Conservation (phyloP, 2,888 invertebrate species). For the Agrotis exclamationis region DNA sequence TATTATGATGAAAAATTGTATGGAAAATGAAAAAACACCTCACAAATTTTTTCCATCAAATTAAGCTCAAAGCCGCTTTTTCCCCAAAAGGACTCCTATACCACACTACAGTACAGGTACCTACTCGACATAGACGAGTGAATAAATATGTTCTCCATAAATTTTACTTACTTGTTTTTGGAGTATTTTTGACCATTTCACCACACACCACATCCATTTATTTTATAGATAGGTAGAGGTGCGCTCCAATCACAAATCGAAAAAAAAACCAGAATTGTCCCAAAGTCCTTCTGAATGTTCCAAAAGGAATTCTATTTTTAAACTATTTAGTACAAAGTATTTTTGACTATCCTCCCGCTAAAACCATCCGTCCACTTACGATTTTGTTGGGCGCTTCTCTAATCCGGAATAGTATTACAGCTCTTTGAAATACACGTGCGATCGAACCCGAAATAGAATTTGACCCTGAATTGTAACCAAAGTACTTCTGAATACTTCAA, state of each 20-base stretch:
- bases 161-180: too few species aligned
- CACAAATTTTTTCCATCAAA: too few species aligned
- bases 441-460: background rate
- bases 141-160: background rate
- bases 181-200: too few species aligned
- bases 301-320: background rate
- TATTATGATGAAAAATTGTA: too few species aligned
- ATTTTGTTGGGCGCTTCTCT: too few species aligned
- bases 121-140: slow-evolving; percentile 32
- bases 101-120: slow-evolving; percentile 5
- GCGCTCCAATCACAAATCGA: too few species aligned
- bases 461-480: background rate
- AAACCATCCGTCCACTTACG: background rate
- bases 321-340: background rate
- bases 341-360: slow-evolving; percentile 25
- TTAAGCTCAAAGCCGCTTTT: too few species aligned
- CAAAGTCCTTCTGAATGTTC: background rate
- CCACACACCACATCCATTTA: too few species aligned
- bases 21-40: too few species aligned
- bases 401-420: background rate
- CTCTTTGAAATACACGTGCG: slow-evolving; percentile 15
- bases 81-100: background rate
- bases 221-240: too few species aligned
- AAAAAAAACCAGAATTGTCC: too few species aligned
- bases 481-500: slow-evolving; percentile 12